Evolutionary conservation across 2,797 vertebrate genomes (phyloP).

Genomic region (Gephyroberyx darwinii): DNA sequence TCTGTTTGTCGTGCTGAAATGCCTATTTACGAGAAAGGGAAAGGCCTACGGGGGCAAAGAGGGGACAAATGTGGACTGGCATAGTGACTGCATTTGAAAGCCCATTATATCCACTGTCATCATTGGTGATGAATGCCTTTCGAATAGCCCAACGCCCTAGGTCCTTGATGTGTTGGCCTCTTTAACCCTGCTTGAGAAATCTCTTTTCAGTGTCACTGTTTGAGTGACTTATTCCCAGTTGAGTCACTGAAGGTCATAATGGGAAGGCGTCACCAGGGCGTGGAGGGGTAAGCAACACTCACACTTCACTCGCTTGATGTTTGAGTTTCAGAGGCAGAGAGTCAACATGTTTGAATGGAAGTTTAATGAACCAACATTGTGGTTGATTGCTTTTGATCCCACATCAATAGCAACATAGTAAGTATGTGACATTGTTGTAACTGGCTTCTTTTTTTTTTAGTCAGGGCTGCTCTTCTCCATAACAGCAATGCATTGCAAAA

Average conservation of each 20-base stretch:
- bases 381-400: slow-evolving; percentile 45
- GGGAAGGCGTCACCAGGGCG: slow-evolving; percentile 30
- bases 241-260: slow-evolving; percentile 45
- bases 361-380: slow-evolving; percentile 32
- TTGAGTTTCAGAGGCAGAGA: slow-evolving; percentile 76
- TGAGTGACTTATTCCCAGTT: slow-evolving; percentile 12
- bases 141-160: neutral
- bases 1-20: neutral
- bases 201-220: slow-evolving; percentile 23
- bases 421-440: neutral
- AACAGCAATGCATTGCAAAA: neutral
- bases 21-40: neutral
- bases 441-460: neutral
- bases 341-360: slow-evolving; percentile 63
- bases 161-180: slow-evolving; percentile 40
- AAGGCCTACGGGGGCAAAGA: neutral
- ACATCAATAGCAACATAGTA: slow-evolving; percentile 2
- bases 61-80: neutral
- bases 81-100: neutral
- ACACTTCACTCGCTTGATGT: slow-evolving; percentile 52
- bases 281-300: slow-evolving; percentile 7
- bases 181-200: slow-evolving; percentile 20
- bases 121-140: neutral
- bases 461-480: too few species aligned
- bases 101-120: neutral